Conservation (phyloP, 2,888 invertebrate species). For the Abrostola triplasia region DNA sequence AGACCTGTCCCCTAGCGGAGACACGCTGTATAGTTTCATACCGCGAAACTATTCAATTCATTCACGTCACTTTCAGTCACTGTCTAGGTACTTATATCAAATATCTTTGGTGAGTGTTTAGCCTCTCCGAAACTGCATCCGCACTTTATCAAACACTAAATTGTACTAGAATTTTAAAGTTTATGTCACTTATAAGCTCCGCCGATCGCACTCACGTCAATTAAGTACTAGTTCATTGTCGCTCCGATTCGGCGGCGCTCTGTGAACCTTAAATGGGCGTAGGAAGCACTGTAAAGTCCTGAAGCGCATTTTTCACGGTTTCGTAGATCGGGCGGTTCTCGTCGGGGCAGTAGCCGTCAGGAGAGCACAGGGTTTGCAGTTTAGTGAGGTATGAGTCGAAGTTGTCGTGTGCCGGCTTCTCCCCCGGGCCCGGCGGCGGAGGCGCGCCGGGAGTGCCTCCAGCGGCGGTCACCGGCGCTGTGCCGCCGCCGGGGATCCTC, state of each 20-base stretch:
- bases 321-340: conserved; percentile 96
- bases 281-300: conserved; percentile 96
- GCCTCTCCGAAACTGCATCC: conserved; percentile 40
- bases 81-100: conserved; percentile 43
- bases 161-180: conserved; percentile 56
- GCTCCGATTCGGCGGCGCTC: conserved; percentile 84
- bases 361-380: conserved; percentile 96
- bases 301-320: conserved; percentile 96
- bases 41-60: conserved; percentile 45
- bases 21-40: conserved; percentile 43
- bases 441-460: conserved; percentile 78
- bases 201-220: conserved; percentile 65
- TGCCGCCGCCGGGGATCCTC: conserved; percentile 92
- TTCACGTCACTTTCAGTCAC: conserved; percentile 45
- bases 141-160: conserved; percentile 52
- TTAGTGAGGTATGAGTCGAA: conserved; percentile 97
- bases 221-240: conserved; percentile 72
- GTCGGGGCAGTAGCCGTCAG: conserved; percentile 94
- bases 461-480: conserved; percentile 72
- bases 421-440: conserved; percentile 83
- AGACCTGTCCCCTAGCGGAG: conserved; percentile 50
- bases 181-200: conserved; percentile 72
- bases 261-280: conserved; percentile 93
- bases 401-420: conserved; percentile 94
- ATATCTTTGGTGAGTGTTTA: conserved; percentile 72